Percentiles rank a stretch among this genome's conserved stretches.
Conservation (phyloP, 2,797 vertebrate species). For the Peromyscus melanophrys region DNA sequence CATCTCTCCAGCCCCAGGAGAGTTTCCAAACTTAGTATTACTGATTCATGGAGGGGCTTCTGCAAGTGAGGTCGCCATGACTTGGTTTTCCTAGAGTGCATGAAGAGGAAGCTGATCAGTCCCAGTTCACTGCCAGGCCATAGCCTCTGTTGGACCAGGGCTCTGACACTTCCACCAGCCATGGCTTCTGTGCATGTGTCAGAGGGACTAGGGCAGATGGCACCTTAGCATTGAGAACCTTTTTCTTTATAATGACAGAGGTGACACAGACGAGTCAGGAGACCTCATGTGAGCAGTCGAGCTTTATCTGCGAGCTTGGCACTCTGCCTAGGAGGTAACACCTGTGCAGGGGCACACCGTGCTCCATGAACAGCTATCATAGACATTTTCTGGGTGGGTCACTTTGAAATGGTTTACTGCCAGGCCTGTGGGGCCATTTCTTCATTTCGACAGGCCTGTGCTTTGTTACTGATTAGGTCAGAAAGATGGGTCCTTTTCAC, state of each 20-base stretch:
- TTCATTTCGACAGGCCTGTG: not conserved
- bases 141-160: rapidly evolving
- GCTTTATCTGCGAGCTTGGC: rapidly evolving
- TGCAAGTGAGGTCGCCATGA: rapidly evolving
- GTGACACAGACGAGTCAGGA: rapidly evolving
- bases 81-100: not conserved
- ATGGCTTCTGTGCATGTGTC: not conserved
- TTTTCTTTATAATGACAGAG: not conserved
- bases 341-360: rapidly evolving
- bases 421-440: not conserved
- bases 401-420: not conserved
- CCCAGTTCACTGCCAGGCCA: rapidly evolving
- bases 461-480: not conserved
- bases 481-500: not conserved
- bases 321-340: not conserved
- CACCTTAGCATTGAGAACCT: rapidly evolving
- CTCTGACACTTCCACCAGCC: rapidly evolving
- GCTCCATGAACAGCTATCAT: too few species aligned
- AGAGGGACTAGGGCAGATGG: rapidly evolving
- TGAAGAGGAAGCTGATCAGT: rapidly evolving
- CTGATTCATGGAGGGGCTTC: not conserved
- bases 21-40: not conserved
- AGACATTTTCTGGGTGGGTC: not conserved
- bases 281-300: rapidly evolving
- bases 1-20: not conserved